Evolutionary conservation across 2,888 invertebrate genomes (phyloP), one percentile per base, ranked within the genome.

Genomic region (Amphipyra tragopoginis): DNA sequence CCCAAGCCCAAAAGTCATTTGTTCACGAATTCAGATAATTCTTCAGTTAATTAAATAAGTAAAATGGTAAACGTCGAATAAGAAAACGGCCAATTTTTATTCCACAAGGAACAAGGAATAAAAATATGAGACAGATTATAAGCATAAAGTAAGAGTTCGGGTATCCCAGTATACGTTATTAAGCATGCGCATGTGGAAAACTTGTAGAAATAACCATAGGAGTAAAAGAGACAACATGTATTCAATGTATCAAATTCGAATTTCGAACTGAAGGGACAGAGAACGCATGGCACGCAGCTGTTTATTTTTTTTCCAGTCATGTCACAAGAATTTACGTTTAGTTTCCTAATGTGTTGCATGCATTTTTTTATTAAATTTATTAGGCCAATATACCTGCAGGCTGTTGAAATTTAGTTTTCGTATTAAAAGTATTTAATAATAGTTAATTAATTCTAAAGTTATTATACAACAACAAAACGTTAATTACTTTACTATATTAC

Each of bases 1-100:
- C 39, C 86, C 89, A 87, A 89, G 92, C 39, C 86, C 89, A 87
- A 89, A 92, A 86, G 91, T 92, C 93, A 93, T 93, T 83, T 81
- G 89, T 78, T 81, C 73, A 67, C 59, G 14, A 65, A 64, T 71
- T 60, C 14, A 44, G 52, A 36, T 51, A 45, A 29, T 48, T 61
- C 38, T 62, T 51, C 13, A 14, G 13, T 26, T 48, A 61, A 68
- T 52, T 29, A 40, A 40, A 42, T 40, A 61, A 40, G 45, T 40
- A 61, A 45, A 57, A 29, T 21, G 45, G 7, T 54, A n/a, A 36
- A 59, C 13, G 52, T 45, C 48, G 39, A 56, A 45, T 65, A 51
- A 21, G 34, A 53, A 66, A 63, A 71, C 47, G 21, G 48, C 6
- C 29, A 73, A 68, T 56, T 64, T 56, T 70, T 57, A 60, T 57